Base-by-base conservation (phyloP, 2,888 invertebrate species). In the Danaus chrysippus region DNA sequence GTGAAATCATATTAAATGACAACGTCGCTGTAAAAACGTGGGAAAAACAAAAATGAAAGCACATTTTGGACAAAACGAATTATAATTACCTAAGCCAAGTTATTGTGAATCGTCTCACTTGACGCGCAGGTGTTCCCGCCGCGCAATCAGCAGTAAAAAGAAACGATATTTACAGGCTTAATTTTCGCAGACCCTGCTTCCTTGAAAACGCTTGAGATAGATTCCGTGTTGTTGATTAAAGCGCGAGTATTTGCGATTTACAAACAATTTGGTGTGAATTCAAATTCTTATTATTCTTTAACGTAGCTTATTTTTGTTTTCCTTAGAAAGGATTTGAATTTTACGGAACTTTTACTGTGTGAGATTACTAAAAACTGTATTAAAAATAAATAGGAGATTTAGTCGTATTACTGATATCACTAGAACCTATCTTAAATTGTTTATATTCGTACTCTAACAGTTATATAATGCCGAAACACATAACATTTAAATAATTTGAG, bases 91-190 rank as follows among this genome's bases (percentile, higher is more conserved):
- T 63, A 59, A 62, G 59, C 62, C 49, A 63, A 64, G 58, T 61
- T 68, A 70, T 68, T 70, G 67, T 65, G 63, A 52, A 66, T 61
- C 59, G 63, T 64, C 66, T 68, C 67, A 67, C 55, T 61, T 62
- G 69, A 68, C 70, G 76, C 84, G 75, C 88, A 87, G 88, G 87
- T 88, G 88, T 80, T 78, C 75, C 72, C 73, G 72, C 78, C 78
- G 75, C 80, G 82, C 85, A 86, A 87, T 87, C 83, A 83, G 87
- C 87, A 87, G 83, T 88, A 86, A 87, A 87, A 86, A 78, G 76
- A 76, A 83, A 86, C 77, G 82, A 75, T 80, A 76, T 77, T 76
- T 76, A 74, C 73, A 69, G 71, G 71, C 73, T 78, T 78, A 77
- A 76, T 76, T 77, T 79, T 77, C 76, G 67, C 75, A 75, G 75